Evolutionary conservation across 2,797 vertebrate genomes (phyloP), one percentile per base, ranked within the genome.

Genomic region (Melanotaenia trifasciata): DNA sequence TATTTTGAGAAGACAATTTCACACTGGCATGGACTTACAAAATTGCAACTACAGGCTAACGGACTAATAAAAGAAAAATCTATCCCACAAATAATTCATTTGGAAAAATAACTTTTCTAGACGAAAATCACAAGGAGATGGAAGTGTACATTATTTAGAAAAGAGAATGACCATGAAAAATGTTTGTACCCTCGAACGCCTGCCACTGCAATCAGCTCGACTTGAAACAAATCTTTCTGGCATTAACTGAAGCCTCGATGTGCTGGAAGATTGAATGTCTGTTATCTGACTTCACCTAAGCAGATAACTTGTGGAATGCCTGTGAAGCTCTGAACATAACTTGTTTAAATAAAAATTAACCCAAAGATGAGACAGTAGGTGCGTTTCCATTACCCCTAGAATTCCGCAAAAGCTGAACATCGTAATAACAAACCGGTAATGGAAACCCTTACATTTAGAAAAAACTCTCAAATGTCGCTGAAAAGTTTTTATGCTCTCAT

Each of bases 91-190:
- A 33, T 74, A 64, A 81, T 79, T 76, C n/a, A 69, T 81, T 68
- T 35, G 24, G 38, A 53, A 36, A 64, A 77, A 72, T 38, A 18
- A 59, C 32, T 68, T 58, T 67, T 26, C 26, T 32, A 61, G 45
- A 58, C 12, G 35, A 66, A 36, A 47, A 50, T 30, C 33, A 35
- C 50, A 26, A 33, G 43, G 51, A 64, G 18, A 47, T n/a, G 8
- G 10, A 45, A 13, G 51, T 54, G 70, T 74, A 67, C 88, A 83
- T 84, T 43, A 80, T 83, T 81, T 8, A 74, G 2, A 33, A 3
- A 32, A 58, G 54, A 60, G 5, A 36, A 73, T 18, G 40, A 78
- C 66, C 57, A 47, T 63, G 61, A 62, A 72, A 76, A 35, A 11
- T 59, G 47, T 58, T 67, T 75, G 57, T 33, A 28, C 11, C 6